Percentiles rank a stretch among this genome's conserved stretches.
These are phyloP conservation scores for honey bee (Apis mellifera) DNA, from an alignment of 1,140 invertebrate species.

Conservation along the genomic window Amel_HAv3.1 CM009946.2:4525001-4525500, in stretches of 20 bases:
- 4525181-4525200: conserved; percentile 28
- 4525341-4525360: not conserved
- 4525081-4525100: not conserved
- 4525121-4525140: not conserved
- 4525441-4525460: not conserved
- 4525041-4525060: not conserved
- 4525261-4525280: not conserved
- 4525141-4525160: conserved; percentile 1
- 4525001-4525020: not conserved
- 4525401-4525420: not conserved
- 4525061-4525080: not conserved
- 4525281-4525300: not conserved
- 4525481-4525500: not conserved
- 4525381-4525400: not conserved
- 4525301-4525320: not conserved
- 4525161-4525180: conserved; percentile 33
- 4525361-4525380: not conserved
- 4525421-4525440: not conserved
- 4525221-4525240: not conserved
- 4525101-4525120: not conserved
- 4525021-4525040: not conserved
- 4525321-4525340: not conserved
- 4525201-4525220: not conserved
- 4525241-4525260: not conserved
- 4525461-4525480: not conserved